Conservation (phyloP, 2,888 invertebrate genomes). For the Tricholauxania praeusta region DNA sequence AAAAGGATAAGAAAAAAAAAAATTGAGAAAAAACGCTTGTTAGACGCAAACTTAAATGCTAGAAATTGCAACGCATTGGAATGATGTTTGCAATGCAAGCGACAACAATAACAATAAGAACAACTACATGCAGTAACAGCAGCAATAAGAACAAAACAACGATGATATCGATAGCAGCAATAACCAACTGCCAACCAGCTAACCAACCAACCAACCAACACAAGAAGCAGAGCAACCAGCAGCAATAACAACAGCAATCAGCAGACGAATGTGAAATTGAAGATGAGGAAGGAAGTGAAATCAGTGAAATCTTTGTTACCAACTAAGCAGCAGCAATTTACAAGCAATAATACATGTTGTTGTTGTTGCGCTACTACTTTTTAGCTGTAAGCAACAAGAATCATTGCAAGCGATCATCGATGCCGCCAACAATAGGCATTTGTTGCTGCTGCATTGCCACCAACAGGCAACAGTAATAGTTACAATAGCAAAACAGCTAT, state of each 20-base stretch:
- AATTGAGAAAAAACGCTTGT: constrained; percentile 46
- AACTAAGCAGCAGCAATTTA: constrained; percentile 46
- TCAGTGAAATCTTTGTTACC: constrained; percentile 37
- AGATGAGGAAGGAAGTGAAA: constrained; percentile 36
- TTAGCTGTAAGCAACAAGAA: constrained; percentile 11
- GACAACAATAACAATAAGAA: constrained; percentile 43
- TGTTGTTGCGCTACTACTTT: neutral
- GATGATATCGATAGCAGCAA: constrained; percentile 1
- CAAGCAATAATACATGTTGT: constrained; percentile 44
- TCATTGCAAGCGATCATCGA: neutral
- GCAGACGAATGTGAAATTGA: constrained; percentile 42
- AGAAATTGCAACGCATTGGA: constrained; percentile 52
- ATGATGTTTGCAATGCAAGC: constrained; percentile 53
- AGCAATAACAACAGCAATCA: constrained; percentile 27
- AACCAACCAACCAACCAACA: too few species aligned
- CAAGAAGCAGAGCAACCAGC: constrained; percentile 17
- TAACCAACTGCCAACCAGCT: neutral
- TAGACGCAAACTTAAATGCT: constrained; percentile 48
- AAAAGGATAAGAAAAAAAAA: constrained; percentile 20
- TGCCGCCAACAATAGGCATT: neutral
- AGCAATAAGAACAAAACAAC: constrained; percentile 23
- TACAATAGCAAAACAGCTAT: too few species aligned
- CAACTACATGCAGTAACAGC: neutral
- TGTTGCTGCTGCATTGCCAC: neutral
- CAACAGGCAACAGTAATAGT: too few species aligned